Conservation (phyloP, 2,888 invertebrate species). For the Melinopterus prodromus region DNA sequence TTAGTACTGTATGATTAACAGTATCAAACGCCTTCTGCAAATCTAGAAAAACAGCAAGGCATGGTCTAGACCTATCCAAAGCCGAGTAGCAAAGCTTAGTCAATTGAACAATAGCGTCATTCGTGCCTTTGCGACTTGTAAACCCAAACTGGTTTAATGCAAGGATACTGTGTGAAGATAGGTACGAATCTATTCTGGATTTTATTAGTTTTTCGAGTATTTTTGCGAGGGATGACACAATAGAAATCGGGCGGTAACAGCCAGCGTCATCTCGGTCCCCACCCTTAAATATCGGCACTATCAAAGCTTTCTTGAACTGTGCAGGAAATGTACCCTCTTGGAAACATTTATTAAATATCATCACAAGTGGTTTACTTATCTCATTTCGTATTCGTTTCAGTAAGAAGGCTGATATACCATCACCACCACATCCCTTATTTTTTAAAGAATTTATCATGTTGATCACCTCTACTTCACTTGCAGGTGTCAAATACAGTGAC, state of each 20-base stretch:
- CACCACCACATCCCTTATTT: background rate
- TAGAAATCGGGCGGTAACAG: background rate
- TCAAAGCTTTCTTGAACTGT: background rate
- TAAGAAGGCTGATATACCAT: background rate
- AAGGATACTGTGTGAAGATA: background rate
- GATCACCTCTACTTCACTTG: background rate
- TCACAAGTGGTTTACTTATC: background rate
- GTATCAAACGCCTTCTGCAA: conserved; percentile 4
- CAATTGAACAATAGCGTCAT: background rate
- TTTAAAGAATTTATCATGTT: background rate
- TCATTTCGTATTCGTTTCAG: background rate
- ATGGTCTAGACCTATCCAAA: background rate
- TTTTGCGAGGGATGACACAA: background rate
- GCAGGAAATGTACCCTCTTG: background rate
- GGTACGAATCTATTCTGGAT: background rate
- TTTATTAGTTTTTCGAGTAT: background rate
- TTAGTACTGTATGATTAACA: background rate
- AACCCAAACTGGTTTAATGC: background rate
- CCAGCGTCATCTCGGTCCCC: background rate
- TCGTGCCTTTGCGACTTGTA: background rate
- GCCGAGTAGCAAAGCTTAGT: background rate
- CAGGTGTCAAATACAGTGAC: background rate
- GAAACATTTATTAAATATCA: background rate
- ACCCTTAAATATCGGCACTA: background rate
- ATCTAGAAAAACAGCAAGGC: background rate